Evolutionary conservation across 2,797 vertebrate species (phyloP).

Genomic region (Lepus townsendii): DNA sequence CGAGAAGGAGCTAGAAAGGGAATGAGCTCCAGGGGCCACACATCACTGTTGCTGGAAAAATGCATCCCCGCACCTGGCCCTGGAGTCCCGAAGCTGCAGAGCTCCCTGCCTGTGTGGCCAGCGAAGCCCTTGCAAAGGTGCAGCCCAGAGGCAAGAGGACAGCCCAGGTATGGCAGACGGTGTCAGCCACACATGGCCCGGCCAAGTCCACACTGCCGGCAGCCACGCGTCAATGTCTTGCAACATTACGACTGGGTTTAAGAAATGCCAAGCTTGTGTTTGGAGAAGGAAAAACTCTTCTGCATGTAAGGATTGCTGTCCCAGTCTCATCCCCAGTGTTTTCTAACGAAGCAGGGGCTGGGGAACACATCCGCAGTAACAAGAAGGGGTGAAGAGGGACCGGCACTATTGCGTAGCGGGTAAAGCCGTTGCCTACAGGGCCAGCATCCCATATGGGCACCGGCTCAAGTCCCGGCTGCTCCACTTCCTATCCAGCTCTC

Average conservation of each 20-base stretch:
- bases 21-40: not conserved
- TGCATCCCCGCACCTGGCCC: not conserved
- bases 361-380: not conserved
- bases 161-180: not conserved
- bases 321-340: not conserved
- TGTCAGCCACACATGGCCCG: not conserved
- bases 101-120: not conserved
- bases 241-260: not conserved
- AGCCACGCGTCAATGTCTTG: not conserved
- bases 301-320: not conserved
- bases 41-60: not conserved
- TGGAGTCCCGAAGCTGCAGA: not conserved
- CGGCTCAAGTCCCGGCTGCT: too few relatives aligned
- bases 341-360: not conserved
- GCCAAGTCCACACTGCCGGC: not conserved
- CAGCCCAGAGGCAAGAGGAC: not conserved
- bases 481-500: too few relatives aligned
- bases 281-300: not conserved
- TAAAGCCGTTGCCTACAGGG: too few relatives aligned
- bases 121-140: not conserved
- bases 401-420: too few relatives aligned
- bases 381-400: not conserved
- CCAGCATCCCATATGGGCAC: too few relatives aligned
- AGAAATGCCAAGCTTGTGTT: constrained; percentile 1
- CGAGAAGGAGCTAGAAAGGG: not conserved